Percentiles rank a stretch among this genome's conserved stretches.
Conservation (phyloP, 23 tunicate species). For the Diplosoma virens region DNA sequence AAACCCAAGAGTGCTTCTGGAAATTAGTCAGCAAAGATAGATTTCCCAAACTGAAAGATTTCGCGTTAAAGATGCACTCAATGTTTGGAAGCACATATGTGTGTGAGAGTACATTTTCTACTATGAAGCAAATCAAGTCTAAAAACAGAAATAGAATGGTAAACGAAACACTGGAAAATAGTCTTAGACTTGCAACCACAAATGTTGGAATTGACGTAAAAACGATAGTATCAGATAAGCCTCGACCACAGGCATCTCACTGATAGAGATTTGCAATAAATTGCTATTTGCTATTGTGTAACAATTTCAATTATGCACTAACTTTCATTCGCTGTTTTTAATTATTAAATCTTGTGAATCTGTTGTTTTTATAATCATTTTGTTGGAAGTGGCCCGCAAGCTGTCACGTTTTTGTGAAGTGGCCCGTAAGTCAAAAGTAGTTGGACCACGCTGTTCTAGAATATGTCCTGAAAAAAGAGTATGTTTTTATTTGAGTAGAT, state of each 20-base stretch:
- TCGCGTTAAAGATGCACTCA: no score
- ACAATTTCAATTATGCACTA: conserved; percentile 22
- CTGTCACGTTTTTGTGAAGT: conserved; percentile 27
- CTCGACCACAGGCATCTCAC: conserved; percentile 31
- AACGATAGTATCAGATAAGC: background rate
- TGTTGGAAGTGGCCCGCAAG: conserved; percentile 27
- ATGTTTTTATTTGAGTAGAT: no score
- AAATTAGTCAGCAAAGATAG: no score
- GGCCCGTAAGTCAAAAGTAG: conserved; percentile 35
- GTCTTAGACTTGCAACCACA: conserved; percentile 30
- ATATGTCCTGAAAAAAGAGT: no score
- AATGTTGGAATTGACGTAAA: conserved; percentile 8
- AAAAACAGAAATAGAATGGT: conserved; percentile 28
- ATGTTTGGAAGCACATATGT: no score
- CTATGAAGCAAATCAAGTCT: conserved; percentile 29
- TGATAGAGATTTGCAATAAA: conserved; percentile 17
- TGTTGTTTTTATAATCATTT: conserved; percentile 5
- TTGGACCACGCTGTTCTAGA: conserved; percentile 34
- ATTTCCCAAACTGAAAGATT: no score
- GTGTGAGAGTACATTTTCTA: conserved; percentile 5
- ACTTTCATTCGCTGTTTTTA: background rate
- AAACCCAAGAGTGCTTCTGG: no score
- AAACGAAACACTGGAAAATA: conserved; percentile 24
- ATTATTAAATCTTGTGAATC: background rate
- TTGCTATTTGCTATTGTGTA: conserved; percentile 28